These are phyloP conservation scores for Ophthalmolycus amberensis DNA, from an alignment of 2,113 vertebrate species.

Conservation along the genomic window DNA sequence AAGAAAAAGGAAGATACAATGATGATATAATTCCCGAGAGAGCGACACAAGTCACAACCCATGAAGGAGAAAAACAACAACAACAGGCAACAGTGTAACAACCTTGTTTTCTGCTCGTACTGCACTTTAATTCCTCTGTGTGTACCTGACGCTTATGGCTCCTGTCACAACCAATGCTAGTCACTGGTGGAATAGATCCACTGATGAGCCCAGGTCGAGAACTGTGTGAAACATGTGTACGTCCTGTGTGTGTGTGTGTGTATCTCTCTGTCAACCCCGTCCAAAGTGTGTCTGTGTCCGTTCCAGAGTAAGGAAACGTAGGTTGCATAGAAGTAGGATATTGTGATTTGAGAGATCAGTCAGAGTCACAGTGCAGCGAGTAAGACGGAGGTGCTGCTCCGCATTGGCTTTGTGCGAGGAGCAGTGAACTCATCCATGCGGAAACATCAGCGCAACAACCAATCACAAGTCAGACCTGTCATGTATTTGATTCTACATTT, in stretches of 20 bases:
- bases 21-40: background rate
- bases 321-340: background rate
- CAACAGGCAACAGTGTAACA: slow-evolving; percentile 20
- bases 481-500: slow-evolving; percentile 7
- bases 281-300: background rate
- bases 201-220: slow-evolving; percentile 57
- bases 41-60: too few species aligned
- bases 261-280: background rate
- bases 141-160: slow-evolving; percentile 60
- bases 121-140: slow-evolving; percentile 49
- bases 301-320: background rate
- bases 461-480: background rate
- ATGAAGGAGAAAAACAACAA: slow-evolving; percentile 4
- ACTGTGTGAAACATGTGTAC: slow-evolving; percentile 7
- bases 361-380: background rate
- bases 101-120: slow-evolving; percentile 38
- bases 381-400: background rate
- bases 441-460: background rate
- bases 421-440: background rate
- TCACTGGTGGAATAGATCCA: slow-evolving; percentile 68
- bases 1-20: slow-evolving; percentile 8
- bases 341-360: slow-evolving; percentile 9
- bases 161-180: slow-evolving; percentile 73
- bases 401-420: background rate
- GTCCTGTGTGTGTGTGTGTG: background rate